Evolutionary conservation across 2,888 invertebrate species (phyloP).

Genomic region (Epinotia brunnichana): DNA sequence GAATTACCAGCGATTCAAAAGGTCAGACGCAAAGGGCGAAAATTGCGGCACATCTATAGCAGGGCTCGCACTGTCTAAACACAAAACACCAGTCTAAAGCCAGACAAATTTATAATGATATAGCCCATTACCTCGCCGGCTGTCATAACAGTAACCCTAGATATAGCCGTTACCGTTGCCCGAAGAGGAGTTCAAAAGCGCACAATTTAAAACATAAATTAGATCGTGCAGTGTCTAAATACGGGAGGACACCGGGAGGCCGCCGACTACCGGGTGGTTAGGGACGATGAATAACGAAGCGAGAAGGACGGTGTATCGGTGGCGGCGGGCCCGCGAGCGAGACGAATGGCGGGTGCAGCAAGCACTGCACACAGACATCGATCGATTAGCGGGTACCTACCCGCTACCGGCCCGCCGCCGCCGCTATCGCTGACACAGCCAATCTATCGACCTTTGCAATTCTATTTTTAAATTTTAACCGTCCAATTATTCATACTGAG

Average conservation of each 20-base stretch:
- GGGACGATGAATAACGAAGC: constrained; percentile 78
- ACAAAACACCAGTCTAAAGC: constrained; percentile 56
- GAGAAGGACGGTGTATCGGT: constrained; percentile 72
- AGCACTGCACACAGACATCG: constrained; percentile 78
- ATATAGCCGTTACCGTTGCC: constrained; percentile 69
- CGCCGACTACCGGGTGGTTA: constrained; percentile 79
- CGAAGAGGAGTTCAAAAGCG: constrained; percentile 69
- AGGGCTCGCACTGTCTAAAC: constrained; percentile 61
- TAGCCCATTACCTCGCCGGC: constrained; percentile 70
- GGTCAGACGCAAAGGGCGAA: constrained; percentile 59
- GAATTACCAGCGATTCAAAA: constrained; percentile 53
- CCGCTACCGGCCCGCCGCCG: constrained; percentile 57
- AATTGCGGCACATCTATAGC: constrained; percentile 64
- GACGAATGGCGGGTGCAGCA: constrained; percentile 66
- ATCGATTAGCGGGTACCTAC: constrained; percentile 75
- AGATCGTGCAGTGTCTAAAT: constrained; percentile 82
- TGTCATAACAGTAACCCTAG: constrained; percentile 73
- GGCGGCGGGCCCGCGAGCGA: constrained; percentile 62
- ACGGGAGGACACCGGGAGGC: constrained; percentile 77
- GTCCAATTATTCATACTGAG: constrained; percentile 55
- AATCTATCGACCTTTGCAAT: constrained; percentile 76
- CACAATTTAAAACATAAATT: constrained; percentile 81
- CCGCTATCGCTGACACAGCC: constrained; percentile 60
- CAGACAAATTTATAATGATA: constrained; percentile 78
- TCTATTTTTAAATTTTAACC: constrained; percentile 69